These are phyloP conservation scores for Sylvilagus floridanus DNA, from an alignment of 2,797 vertebrate genomes.

Conservation along the genomic window DNA sequence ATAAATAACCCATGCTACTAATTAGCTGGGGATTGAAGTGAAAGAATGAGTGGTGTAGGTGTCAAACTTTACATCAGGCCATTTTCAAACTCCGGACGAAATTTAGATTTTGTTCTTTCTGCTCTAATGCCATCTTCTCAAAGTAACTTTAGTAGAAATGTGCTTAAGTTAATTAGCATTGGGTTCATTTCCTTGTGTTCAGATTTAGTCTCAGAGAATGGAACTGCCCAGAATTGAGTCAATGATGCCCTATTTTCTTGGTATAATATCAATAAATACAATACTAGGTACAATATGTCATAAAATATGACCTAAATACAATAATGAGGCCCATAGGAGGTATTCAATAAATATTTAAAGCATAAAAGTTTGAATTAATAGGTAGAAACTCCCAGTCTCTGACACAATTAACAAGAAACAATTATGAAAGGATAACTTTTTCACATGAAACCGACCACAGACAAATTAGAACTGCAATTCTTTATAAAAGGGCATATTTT, in stretches of 20 bases:
- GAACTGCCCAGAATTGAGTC: background rate
- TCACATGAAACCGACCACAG: background rate
- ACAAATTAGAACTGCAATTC: background rate
- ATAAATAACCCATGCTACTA: constrained; percentile 1
- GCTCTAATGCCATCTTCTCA: background rate
- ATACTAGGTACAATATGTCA: background rate
- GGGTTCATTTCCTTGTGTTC: background rate
- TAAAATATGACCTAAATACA: background rate
- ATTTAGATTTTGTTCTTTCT: constrained; percentile 23
- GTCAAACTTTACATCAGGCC: background rate
- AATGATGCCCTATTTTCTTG: constrained; percentile 22
- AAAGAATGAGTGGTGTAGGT: background rate
- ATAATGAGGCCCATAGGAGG: background rate
- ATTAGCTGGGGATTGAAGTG: background rate
- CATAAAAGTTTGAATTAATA: constrained; percentile 33
- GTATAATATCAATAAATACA: background rate
- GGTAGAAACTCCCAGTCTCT: background rate
- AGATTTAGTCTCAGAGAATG: background rate
- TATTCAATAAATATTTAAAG: constrained; percentile 5
- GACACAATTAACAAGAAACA: constrained; percentile 28
- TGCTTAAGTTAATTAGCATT: constrained; percentile 24
- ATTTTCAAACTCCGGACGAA: constrained; percentile 18
- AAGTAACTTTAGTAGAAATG: background rate
- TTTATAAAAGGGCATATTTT: background rate
- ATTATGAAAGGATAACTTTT: background rate